Percentiles rank a stretch among this genome's conserved stretches.
phyloP scores from a whole-genome alignment of 2,113 vertebrate species.

The Cathartes aura region DNA sequence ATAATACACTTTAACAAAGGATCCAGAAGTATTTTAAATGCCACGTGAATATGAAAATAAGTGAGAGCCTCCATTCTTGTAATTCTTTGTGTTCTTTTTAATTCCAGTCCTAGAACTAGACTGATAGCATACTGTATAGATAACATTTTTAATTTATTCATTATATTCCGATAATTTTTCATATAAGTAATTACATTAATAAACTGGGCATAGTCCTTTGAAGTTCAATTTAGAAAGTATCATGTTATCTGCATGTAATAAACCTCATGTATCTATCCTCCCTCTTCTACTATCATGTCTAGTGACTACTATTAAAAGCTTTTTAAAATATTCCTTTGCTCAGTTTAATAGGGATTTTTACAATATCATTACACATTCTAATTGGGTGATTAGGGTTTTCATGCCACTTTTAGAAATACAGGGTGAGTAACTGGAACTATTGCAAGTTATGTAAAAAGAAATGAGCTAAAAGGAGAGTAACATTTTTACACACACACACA shows the following conservation, averaged over 20 bases:
- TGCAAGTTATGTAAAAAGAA: background rate
- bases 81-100: background rate
- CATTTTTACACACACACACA: background rate
- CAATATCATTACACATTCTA: conserved; percentile 24
- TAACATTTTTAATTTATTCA: conserved; percentile 49
- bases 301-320: background rate
- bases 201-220: background rate
- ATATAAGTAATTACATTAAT: conserved; percentile 23
- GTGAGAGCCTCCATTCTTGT: background rate
- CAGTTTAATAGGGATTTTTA: conserved; percentile 25
- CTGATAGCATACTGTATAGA: conserved; percentile 2
- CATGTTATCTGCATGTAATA: conserved; percentile 36
- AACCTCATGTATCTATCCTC: conserved; percentile 10
- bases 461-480: background rate
- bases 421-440: background rate
- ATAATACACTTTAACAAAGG: background rate
- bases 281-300: conserved; percentile 3
- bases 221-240: conserved; percentile 35
- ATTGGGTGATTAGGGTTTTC: conserved; percentile 23
- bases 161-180: conserved; percentile 19
- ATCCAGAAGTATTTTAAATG: background rate
- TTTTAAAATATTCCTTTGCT: conserved; percentile 5
- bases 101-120: background rate
- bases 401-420: background rate
- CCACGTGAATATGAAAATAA: background rate